phyloP scores from a whole-genome alignment of 2,113 vertebrate genomes.

The Cairina moschata region DNA sequence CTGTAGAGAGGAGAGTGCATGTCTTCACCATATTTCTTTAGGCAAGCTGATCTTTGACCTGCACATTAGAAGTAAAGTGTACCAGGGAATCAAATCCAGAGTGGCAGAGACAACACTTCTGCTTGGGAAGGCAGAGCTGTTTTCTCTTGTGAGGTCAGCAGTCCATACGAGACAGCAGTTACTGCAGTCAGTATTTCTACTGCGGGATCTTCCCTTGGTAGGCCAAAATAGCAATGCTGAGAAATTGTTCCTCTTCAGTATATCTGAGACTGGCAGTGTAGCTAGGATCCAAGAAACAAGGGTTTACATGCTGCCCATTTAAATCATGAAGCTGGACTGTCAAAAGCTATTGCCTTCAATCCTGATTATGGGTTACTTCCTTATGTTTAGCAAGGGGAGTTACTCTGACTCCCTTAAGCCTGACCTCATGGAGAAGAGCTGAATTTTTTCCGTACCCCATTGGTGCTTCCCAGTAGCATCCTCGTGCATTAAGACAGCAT shows the following conservation, averaged over 20 bases:
- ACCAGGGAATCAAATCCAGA: not conserved
- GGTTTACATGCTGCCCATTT: not conserved
- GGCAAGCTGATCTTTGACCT: not conserved
- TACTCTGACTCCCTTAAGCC: not conserved
- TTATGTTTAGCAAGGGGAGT: not conserved
- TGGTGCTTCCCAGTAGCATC: not conserved
- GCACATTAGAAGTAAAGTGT: not conserved
- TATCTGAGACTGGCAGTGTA: not conserved
- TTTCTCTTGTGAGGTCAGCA: not conserved
- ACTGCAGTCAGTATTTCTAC: not conserved
- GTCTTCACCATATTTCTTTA: not conserved
- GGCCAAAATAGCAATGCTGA: not conserved
- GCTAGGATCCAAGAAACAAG: not conserved
- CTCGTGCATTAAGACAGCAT: not conserved
- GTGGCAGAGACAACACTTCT: fast-evolving
- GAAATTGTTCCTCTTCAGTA: not conserved
- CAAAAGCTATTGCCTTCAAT: not conserved
- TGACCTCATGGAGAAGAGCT: not conserved
- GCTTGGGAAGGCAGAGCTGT: not conserved
- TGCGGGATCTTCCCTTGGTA: not conserved
- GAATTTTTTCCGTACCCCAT: fast-evolving
- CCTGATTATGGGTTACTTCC: not conserved
- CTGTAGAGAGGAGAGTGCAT: not conserved
- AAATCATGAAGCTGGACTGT: not conserved
- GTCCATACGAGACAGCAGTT: not conserved